Base-by-base conservation (phyloP, 2,113 vertebrate species). In the Halichoerus grypus region DNA sequence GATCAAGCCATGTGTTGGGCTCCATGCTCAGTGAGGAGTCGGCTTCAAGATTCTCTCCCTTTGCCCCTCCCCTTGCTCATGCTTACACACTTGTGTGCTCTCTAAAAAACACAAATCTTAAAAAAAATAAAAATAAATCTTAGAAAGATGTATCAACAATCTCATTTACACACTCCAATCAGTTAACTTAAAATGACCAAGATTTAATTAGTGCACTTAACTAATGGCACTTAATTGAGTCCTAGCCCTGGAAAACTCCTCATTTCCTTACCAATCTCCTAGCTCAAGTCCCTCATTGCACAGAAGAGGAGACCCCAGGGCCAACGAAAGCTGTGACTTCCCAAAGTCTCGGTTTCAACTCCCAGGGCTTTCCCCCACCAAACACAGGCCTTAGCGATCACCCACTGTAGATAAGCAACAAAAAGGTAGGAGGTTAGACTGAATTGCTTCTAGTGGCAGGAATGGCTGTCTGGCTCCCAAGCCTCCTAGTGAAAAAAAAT, bases 101-200 rank as follows among this genome's bases (percentile, higher is more conserved):
- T 63, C 26, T 63, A 28, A 63, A 63, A 63, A 28, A 63, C 13
- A 63, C 28, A 63, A 63, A 63, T 63, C 61, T 63, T 63, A 28
- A 63, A 28, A 63, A 63, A 63, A 63, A 59, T 22, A 16, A 59
- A 59, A 59, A 59, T 59, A 59, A 59, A 33, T 16, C 63, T 67
- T 67, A 67, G 63, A 67, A 84, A 67, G 31, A 67, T 33, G 4
- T 19, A 14, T n/a, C 33, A 72, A 57, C 28, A 55, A 79, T 0
- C 59, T n/a, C 36, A 59, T n/a, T 82, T 33, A 71, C 53, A 87
- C n/a, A 67, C 22, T 77, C 46, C 16, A 77, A n/a, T 15, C 79
- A 83, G 28, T 57, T 85, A 46, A 71, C 53, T 81, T 46, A 83
- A 95, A 97, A 86, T 82, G 85, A 61, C 46, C 53, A 21, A 26